Evolutionary conservation across 2,888 invertebrate genomes (phyloP).

Genomic region (Lepidochitona cinerea): DNA sequence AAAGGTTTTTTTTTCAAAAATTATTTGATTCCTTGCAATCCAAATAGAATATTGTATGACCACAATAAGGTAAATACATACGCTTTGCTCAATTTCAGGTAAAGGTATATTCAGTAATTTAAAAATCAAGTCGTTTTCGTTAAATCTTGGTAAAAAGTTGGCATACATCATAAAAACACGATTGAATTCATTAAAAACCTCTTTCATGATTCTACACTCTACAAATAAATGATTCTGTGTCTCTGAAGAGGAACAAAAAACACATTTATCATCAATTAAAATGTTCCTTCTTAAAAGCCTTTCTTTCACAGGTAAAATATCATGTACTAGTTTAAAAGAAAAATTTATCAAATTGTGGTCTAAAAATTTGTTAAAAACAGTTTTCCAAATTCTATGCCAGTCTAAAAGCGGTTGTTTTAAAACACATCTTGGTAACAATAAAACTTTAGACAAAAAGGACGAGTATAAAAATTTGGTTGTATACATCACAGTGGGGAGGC

Average conservation of each 20-base stretch:
- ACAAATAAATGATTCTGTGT: neutral
- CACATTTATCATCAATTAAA: neutral
- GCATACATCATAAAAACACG: neutral
- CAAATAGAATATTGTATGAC: neutral
- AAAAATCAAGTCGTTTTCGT: neutral
- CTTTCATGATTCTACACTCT: neutral
- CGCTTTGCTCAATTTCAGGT: neutral
- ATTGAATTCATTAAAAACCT: neutral
- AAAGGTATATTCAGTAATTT: neutral
- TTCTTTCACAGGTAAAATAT: too few species aligned
- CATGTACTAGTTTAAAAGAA: too few species aligned
- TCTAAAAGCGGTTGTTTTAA: neutral
- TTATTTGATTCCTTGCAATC: neutral
- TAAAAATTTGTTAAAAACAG: neutral
- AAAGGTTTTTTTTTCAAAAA: neutral
- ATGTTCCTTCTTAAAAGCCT: neutral
- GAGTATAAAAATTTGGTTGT: neutral
- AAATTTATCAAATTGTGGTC: neutral
- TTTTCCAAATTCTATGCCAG: constrained; percentile 1
- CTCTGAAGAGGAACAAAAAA: neutral
- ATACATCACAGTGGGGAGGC: neutral
- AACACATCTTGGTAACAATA: neutral
- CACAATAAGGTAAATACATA: neutral
- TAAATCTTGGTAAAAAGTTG: neutral
- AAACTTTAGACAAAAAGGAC: neutral